Base-by-base conservation (phyloP, 2,888 invertebrate genomes). In the Eutolmus rufibarbis region DNA sequence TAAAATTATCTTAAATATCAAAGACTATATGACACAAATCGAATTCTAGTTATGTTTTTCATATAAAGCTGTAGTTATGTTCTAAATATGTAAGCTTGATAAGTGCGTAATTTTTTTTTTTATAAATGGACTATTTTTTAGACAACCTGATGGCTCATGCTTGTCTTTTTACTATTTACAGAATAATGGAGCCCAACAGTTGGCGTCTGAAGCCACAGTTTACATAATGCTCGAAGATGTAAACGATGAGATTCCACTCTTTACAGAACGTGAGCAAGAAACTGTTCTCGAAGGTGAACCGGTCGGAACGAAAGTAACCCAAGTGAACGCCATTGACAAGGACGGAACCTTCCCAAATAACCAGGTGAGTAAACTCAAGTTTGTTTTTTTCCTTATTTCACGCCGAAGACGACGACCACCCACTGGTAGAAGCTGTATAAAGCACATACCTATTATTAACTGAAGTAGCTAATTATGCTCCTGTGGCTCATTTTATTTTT, bases 321-420 rank as follows among this genome's bases (percentile, higher is more conserved):
- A 98, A 94, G 98, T 98, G 92, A 98, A 98, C 93, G 98, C 98
- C 87, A 97, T 98, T 90, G 98, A 98, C 93, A 97, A 97, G 93
- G 98, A 98, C 92, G 98, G 98, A 90, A 98, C 98, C 86, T 96
- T 96, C 92, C 98, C 98, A 81, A 98, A 98, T 93, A 98, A 98
- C 93, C 96, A 97, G 95, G 98, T 97, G 93, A 93, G 90, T 89
- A 88, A 31, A 56, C 23, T 78, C 1, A 76, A 76, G 40, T 76
- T 76, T n/a, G 12, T 31, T 76, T 51, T n/a, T 51, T 51, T 51
- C 7, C 8, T 7, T 51, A 5, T n/a, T 19, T 1, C 51, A 1
- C 19, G 5, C 2, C 19, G n/a, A 51, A 16, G 16, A 51, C 51
- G 51, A 51, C 51, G 51, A n/a, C n/a, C 51, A 51, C 7, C 51